These are phyloP conservation scores for Mungos mungo DNA, from an alignment of 2,113 vertebrate species.

Conservation along the genomic window DNA sequence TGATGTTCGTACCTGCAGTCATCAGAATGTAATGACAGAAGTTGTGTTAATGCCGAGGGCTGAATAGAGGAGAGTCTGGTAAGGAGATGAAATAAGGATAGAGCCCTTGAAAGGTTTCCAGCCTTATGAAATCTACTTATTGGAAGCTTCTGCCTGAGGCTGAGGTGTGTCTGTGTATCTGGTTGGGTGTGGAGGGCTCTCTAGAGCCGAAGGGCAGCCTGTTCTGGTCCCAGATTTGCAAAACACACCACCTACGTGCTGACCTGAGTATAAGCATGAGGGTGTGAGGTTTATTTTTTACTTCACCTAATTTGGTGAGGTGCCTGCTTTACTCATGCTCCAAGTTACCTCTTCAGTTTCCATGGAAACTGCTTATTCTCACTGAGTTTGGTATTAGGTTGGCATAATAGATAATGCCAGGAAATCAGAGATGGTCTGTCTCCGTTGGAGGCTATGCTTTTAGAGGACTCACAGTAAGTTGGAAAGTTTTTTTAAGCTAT, in stretches of 20 bases:
- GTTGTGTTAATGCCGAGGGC: background rate
- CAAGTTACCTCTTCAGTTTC: background rate
- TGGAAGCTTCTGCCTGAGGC: slow-evolving; percentile 63
- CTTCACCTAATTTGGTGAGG: slow-evolving; percentile 26
- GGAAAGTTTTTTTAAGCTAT: background rate
- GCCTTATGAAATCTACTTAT: slow-evolving; percentile 3
- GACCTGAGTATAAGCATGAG: slow-evolving; percentile 22
- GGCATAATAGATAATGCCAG: background rate
- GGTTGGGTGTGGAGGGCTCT: slow-evolving; percentile 64
- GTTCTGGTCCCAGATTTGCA: slow-evolving; percentile 52
- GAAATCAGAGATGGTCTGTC: slow-evolving; percentile 24
- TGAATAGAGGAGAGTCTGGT: background rate
- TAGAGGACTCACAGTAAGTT: background rate
- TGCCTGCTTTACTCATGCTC: background rate
- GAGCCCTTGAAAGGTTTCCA: slow-evolving; percentile 47
- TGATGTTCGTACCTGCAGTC: background rate
- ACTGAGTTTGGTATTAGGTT: background rate
- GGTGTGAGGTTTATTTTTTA: slow-evolving; percentile 34
- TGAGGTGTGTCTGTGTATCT: slow-evolving; percentile 62
- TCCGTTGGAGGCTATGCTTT: background rate
- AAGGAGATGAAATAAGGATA: slow-evolving; percentile 28
- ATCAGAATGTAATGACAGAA: slow-evolving; percentile 42
- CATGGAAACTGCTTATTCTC: background rate
- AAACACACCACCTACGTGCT: slow-evolving; percentile 53
- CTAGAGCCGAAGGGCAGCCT: slow-evolving; percentile 44